Evolutionary conservation across 2,888 invertebrate species (phyloP).

Genomic region (Lochmaea capreae): DNA sequence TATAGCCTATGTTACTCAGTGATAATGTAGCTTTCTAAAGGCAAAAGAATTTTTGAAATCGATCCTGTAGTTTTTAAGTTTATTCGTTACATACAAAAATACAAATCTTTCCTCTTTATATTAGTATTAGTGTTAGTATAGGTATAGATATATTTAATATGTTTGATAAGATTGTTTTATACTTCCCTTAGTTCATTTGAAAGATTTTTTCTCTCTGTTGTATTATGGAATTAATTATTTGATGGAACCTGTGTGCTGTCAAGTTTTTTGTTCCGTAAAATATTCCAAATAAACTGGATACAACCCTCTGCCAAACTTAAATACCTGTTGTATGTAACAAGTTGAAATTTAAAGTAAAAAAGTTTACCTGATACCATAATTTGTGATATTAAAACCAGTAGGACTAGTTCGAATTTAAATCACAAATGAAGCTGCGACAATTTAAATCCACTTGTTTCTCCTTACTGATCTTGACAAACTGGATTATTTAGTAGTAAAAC

Average conservation of each 20-base stretch:
- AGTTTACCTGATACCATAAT: conserved; percentile 10
- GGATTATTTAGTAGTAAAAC: conserved; percentile 3
- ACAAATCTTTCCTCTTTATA: too few relatives aligned
- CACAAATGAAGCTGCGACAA: conserved; percentile 10
- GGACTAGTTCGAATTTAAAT: conserved; percentile 23
- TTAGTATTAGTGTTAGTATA: too few relatives aligned
- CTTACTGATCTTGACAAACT: neutral
- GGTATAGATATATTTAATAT: too few relatives aligned
- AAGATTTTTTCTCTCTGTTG: neutral
- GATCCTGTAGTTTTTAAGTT: too few relatives aligned
- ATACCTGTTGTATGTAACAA: conserved; percentile 21
- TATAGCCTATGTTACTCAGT: too few relatives aligned
- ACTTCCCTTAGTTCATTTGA: too few relatives aligned
- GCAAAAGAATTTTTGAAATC: too few relatives aligned
- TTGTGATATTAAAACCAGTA: conserved; percentile 17
- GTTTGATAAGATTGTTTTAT: too few relatives aligned
- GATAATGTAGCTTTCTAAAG: too few relatives aligned
- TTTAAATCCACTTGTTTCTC: conserved; percentile 9
- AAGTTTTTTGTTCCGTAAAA: neutral
- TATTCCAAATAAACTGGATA: neutral
- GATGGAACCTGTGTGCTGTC: neutral
- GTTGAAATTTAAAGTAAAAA: conserved; percentile 24
- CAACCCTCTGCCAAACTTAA: neutral
- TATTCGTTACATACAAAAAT: too few relatives aligned
- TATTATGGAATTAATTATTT: neutral